phyloP scores from a whole-genome alignment of 2,113 vertebrate genomes.

The Micromys minutus region DNA sequence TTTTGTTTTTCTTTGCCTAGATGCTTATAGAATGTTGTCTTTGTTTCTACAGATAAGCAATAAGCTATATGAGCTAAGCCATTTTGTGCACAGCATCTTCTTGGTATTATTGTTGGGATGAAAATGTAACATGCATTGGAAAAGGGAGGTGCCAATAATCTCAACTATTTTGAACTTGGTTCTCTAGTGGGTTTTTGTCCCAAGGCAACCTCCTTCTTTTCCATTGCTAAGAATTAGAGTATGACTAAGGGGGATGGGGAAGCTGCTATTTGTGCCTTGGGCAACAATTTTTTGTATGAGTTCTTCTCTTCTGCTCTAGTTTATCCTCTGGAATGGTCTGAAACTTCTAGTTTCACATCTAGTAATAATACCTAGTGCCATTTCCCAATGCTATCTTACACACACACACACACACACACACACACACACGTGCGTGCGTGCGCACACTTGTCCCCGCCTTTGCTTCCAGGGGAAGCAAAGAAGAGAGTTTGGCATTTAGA shows the following conservation, averaged over 20 bases:
- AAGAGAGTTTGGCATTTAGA: background rate
- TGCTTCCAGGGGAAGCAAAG: background rate
- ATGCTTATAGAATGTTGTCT: background rate
- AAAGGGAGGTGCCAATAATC: background rate
- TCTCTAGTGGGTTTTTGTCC: background rate
- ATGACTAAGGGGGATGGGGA: background rate
- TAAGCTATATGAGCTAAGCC: background rate
- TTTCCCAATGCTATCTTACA: background rate
- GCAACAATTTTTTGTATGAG: background rate
- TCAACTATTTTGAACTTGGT: background rate
- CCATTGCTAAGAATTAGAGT: background rate
- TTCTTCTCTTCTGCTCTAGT: background rate
- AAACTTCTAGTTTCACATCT: background rate
- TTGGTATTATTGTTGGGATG: background rate
- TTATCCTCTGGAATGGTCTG: background rate
- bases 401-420: background rate
- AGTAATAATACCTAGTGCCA: background rate
- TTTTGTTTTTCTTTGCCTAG: background rate
- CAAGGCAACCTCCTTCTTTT: background rate
- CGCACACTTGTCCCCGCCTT: background rate
- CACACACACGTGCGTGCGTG: background rate
- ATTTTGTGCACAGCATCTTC: background rate
- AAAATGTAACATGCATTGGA: background rate
- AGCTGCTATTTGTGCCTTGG: background rate
- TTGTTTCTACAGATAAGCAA: conserved; percentile 4